Percentiles rank a stretch among this genome's conserved stretches.
Evolutionary conservation across 2,113 vertebrate genomes (phyloP).

Genomic region (Sturnus vulgaris): DNA sequence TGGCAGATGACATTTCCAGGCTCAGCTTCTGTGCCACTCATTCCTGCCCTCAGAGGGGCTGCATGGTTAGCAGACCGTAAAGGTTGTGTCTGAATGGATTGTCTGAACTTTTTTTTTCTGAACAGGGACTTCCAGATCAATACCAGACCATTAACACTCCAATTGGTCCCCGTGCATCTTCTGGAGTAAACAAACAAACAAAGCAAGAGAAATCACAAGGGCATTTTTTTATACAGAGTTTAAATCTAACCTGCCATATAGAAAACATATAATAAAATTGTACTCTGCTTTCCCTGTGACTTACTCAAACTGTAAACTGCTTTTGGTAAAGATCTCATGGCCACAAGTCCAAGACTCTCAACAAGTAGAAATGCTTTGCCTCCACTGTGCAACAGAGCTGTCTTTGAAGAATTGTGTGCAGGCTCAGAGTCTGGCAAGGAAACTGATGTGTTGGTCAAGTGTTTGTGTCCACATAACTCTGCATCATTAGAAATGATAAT

Average conservation of each 20-base stretch:
- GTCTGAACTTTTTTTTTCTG: neutral
- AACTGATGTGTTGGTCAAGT: neutral
- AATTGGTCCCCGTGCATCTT: neutral
- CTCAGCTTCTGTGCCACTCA: neutral
- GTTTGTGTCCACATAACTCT: neutral
- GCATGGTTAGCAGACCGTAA: neutral
- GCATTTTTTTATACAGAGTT: neutral
- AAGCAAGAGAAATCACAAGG: neutral
- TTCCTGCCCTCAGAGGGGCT: neutral
- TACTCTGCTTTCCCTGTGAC: neutral
- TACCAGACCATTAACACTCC: neutral
- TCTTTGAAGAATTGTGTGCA: neutral
- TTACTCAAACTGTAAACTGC: neutral
- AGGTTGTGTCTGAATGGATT: neutral
- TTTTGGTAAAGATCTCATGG: neutral
- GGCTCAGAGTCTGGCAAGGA: neutral
- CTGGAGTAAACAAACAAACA: neutral
- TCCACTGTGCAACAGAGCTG: neutral
- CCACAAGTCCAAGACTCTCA: neutral
- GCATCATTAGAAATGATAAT: neutral
- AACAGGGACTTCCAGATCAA: neutral
- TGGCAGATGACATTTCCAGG: slow-evolving; percentile 2
- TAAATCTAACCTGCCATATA: neutral
- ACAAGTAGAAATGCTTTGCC: neutral
- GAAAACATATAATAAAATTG: neutral